A percentile compares a stretch with the other conserved stretches of the same genome.
Conservation (phyloP, 2,113 vertebrate genomes). For the Rhynchomys soricoides region DNA sequence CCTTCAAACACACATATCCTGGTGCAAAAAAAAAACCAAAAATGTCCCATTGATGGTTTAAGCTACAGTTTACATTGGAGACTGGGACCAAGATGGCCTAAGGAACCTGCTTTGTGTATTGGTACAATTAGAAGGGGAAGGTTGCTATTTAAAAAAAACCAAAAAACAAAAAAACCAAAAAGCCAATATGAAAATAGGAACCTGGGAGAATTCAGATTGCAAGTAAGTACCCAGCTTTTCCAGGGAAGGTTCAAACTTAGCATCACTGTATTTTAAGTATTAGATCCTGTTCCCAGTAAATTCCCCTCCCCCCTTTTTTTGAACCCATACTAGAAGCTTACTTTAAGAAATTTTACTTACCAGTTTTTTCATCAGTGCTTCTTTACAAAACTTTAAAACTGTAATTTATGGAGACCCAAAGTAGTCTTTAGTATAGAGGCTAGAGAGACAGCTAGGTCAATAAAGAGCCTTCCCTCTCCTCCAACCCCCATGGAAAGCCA, state of each 20-base stretch:
- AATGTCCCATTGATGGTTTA: not conserved
- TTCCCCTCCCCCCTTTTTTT: not conserved
- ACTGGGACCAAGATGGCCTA: not conserved
- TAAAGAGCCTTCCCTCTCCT: too few species aligned
- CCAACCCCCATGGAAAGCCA: not conserved
- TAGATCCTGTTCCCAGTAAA: conserved; percentile 55
- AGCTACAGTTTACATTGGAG: conserved; percentile 26
- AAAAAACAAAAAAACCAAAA: not conserved
- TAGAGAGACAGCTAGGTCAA: not conserved
- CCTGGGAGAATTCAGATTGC: not conserved
- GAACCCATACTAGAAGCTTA: not conserved
- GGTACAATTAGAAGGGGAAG: not conserved
- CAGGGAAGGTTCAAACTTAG: conserved; percentile 67
- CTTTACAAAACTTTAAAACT: conserved; percentile 22
- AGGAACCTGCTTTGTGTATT: not conserved
- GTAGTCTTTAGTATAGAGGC: not conserved
- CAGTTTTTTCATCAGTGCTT: not conserved
- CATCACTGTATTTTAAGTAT: conserved; percentile 76
- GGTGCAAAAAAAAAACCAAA: not conserved
- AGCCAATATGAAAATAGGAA: not conserved
- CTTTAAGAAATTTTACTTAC: not conserved
- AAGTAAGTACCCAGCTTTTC: conserved; percentile 9
- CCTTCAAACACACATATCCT: not conserved
- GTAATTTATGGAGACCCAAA: not conserved
- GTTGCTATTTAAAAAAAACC: not conserved